Base-by-base conservation (phyloP, 2,888 invertebrate species). In the Hydraecia micacea region DNA sequence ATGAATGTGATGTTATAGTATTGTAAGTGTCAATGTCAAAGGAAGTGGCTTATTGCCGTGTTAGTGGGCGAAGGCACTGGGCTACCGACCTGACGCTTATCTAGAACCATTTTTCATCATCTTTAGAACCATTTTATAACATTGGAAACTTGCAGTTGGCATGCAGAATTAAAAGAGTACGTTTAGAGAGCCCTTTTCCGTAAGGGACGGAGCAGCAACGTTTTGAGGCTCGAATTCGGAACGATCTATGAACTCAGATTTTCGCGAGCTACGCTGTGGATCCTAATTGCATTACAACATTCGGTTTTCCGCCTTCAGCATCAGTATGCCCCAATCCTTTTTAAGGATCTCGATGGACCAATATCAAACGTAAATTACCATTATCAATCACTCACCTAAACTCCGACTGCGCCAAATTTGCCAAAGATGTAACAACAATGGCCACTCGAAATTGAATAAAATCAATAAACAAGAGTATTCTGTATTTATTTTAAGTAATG, bases 1-100 rank as follows among this genome's bases (percentile, higher is more conserved):
- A 8, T 75, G 84, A 67, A 73, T 77, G 58, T 84, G 28, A 70
- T 73, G 49, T 21, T 70, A 67, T 5, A 46, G 13, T 66, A 75
- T 78, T 75, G 86, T 73, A 62, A 73, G 84, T 76, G 83, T 79
- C 84, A 84, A 84, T 86, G 86, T 68, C 86, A 83, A 46, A 83
- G 84, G 86, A 85, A 86, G 76, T 80, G 39, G 49, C 71, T 76
- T 79, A 80, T 85, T 86, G 71, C 58, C 65, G 62, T 52, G 75
- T 28, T 66, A 68, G 80, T 86, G 80, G 85, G 85, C 79, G 78
- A 69, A 69, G 66, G 73, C 67, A 46, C 71, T 74, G 58, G 79
- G 46, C 67, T 73, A 60, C n/a, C 60, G 68, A 77, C 65, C 74
- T 69, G 72, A 21, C 52, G 4, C 2, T n/a, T 60, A 69, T 18